These are phyloP conservation scores for Caenorhabditis sp. DNA, from an alignment of 2,888 invertebrate species.

Conservation along the genomic window DNA sequence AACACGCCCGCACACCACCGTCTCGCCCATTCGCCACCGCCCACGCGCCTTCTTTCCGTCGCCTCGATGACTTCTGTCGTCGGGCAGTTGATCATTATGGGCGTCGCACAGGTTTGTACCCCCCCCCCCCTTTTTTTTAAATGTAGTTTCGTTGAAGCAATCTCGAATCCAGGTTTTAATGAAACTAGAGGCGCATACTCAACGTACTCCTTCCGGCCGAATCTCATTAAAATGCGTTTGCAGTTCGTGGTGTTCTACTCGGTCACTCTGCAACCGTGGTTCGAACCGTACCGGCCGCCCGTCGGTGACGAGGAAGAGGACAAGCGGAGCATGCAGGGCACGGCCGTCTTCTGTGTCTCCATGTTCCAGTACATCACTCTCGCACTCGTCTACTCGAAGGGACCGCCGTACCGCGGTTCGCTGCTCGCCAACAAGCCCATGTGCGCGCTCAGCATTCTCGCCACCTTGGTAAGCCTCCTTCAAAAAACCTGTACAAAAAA, in stretches of 20 bases:
- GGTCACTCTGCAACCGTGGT: slow-evolving; percentile 76
- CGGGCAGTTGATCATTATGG: slow-evolving; percentile 84
- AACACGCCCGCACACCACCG: slow-evolving; percentile 74
- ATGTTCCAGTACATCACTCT: slow-evolving; percentile 86
- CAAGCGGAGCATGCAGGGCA: slow-evolving; percentile 87
- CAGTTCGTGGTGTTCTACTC: slow-evolving; percentile 73
- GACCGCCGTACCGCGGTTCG: slow-evolving; percentile 57
- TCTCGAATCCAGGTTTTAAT: too few species aligned
- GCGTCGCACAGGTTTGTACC: slow-evolving; percentile 82
- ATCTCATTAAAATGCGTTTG: too few species aligned
- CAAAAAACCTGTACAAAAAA: too few species aligned
- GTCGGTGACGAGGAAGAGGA: slow-evolving; percentile 81
- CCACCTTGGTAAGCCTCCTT: slow-evolving; percentile 63
- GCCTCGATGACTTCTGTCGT: slow-evolving; percentile 85
- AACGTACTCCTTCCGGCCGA: too few species aligned
- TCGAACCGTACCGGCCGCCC: slow-evolving; percentile 79
- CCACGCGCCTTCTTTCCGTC: slow-evolving; percentile 83
- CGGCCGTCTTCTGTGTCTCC: slow-evolving; percentile 86
- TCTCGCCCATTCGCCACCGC: slow-evolving; percentile 73
- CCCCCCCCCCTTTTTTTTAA: too few species aligned
- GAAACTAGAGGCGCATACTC: too few species aligned
- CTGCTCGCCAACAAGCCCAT: slow-evolving; percentile 56
- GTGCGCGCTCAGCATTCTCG: slow-evolving; percentile 56
- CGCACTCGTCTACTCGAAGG: slow-evolving; percentile 87
- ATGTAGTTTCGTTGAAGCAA: not conserved